phyloP scores from a whole-genome alignment of 2,888 invertebrate species.

The Tenthredo scrophulariae region DNA sequence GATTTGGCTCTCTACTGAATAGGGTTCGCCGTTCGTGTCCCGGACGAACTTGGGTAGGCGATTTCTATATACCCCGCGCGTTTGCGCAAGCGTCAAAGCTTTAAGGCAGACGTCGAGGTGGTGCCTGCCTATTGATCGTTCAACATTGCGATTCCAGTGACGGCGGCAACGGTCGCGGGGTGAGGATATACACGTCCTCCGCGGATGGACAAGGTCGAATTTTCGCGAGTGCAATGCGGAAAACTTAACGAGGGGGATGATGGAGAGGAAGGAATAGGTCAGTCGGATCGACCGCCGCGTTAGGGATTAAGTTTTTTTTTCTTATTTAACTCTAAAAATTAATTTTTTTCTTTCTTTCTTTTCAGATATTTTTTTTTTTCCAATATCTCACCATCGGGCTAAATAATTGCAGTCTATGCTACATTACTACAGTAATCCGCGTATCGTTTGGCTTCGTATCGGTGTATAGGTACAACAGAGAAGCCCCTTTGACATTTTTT shows the following conservation, averaged over 20 bases:
- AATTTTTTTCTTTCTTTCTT: not conserved
- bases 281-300: not conserved
- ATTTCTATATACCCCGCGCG: slow-evolving; percentile 6
- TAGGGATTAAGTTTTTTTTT: not conserved
- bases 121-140: slow-evolving; percentile 50
- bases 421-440: slow-evolving; percentile 20
- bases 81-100: slow-evolving; percentile 43
- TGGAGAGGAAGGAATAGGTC: not conserved
- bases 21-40: slow-evolving; percentile 51
- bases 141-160: slow-evolving; percentile 42
- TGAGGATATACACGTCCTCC: slow-evolving; percentile 29
- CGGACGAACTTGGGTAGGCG: slow-evolving; percentile 48
- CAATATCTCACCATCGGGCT: not conserved
- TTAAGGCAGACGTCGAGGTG: slow-evolving; percentile 48
- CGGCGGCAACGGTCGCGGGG: slow-evolving; percentile 45
- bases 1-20: slow-evolving; percentile 50
- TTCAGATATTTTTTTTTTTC: not conserved
- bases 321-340: not conserved
- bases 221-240: slow-evolving; percentile 55
- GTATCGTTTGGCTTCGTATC: slow-evolving; percentile 41
- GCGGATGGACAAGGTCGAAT: slow-evolving; percentile 53
- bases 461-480: slow-evolving; percentile 33
- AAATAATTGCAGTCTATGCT: not conserved
- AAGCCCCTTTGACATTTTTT: slow-evolving; percentile 10
- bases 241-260: slow-evolving; percentile 8